phyloP scores from a whole-genome alignment of 2,113 vertebrate genomes.

The Ciconia boyciana region DNA sequence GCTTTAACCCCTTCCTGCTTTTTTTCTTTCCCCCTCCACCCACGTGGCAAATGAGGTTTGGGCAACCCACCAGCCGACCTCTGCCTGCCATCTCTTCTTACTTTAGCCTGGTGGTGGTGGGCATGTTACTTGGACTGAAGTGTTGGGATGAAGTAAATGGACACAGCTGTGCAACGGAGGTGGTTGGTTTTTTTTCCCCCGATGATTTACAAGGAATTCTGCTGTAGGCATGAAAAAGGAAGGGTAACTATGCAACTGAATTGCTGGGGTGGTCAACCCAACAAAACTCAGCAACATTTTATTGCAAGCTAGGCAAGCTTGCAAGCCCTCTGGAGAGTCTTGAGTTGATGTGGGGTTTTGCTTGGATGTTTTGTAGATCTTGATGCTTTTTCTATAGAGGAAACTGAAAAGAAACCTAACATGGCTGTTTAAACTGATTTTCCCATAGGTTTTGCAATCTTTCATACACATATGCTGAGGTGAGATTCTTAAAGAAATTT shows the following conservation, averaged over 20 bases:
- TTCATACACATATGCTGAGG: not conserved
- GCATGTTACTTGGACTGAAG: fast-evolving
- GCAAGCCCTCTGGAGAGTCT: not conserved
- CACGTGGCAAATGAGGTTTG: not conserved
- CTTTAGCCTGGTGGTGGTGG: not conserved
- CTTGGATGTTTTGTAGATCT: not conserved
- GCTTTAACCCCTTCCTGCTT: not conserved
- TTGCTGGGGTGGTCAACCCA: not conserved
- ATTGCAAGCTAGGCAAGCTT: not conserved
- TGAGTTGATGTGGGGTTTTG: not conserved
- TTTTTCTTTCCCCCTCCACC: not conserved
- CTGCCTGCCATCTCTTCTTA: not conserved
- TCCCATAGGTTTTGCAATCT: not conserved
- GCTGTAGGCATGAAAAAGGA: not conserved
- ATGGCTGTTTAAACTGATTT: not conserved
- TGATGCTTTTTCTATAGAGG: not conserved
- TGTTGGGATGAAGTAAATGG: not conserved
- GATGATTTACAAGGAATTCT: not conserved
- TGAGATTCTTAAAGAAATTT: not conserved
- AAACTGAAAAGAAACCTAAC: not conserved
- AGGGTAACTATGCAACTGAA: not conserved
- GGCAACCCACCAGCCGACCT: not conserved
- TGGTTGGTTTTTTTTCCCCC: not conserved
- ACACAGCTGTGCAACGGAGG: not conserved
- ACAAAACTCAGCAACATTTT: not conserved